Evolutionary conservation across 1,140 invertebrate genomes (phyloP), one percentile per base, ranked within the genome.

Genomic region (Popillia japonica): DNA sequence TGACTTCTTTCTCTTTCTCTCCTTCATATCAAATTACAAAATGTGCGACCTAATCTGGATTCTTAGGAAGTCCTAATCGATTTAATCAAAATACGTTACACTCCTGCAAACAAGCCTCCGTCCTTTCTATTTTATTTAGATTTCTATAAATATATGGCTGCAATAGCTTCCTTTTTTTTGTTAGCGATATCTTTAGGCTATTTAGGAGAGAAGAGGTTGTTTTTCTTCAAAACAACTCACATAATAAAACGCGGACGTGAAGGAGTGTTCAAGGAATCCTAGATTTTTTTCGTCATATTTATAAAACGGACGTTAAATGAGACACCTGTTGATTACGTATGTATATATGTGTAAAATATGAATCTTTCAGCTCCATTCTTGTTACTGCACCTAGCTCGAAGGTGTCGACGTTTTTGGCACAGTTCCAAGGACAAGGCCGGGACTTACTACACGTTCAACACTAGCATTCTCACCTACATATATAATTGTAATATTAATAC

Each of bases 351-450:
- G 17, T 55, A 55, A 55, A 55, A 55, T 17, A 55, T 17, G 14
- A n/a, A 55, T 55, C 10, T 17, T 17, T n/a, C 48, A 7, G 27
- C 0, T 55, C n/a, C 48, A n/a, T 55, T 55, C 48, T 14, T 6
- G 48, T 55, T 55, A 7, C 17, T 17, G 14, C 48, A 55, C 48
- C 14, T 55, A 14, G 14, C 48, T n/a, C 48, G 14, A 17, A 55
- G 48, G 17, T 55, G 17, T 55, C 48, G 48, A 55, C 14, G 17
- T 6, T 55, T 55, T 55, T 55, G 48, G 48, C 48, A 55, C 3
- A 14, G 48, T n/a, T 55, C 48, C 48, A 55, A 55, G 48, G 48
- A 55, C 48, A 55, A 55, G 48, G 48, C 14, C 48, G 48, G 27
- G 27, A 34, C 27, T 34, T 34, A 34, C 27, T 34, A 34, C 4